Conservation (phyloP, 2,113 vertebrate species). For the Ceyx cyanopectus region DNA sequence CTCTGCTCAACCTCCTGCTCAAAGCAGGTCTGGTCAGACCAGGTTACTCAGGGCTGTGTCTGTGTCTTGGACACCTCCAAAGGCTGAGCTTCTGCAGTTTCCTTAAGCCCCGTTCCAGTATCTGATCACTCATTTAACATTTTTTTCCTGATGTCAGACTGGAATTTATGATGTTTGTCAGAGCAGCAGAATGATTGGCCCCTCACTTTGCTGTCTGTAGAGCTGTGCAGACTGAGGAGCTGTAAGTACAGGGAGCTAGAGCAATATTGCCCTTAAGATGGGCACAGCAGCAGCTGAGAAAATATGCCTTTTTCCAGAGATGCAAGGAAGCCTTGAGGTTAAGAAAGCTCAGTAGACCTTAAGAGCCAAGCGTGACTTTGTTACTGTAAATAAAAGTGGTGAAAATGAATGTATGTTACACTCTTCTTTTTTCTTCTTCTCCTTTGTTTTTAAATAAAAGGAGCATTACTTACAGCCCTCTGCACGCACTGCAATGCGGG, state of each 20-base stretch:
- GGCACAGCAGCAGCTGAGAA: neutral
- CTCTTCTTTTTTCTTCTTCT: neutral
- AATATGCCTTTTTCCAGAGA: neutral
- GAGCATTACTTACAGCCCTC: neutral
- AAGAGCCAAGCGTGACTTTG: neutral
- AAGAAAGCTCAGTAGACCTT: neutral
- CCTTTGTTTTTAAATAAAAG: neutral
- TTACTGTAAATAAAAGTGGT: neutral
- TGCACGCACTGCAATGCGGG: neutral
- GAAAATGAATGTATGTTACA: neutral
- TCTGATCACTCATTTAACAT: neutral
- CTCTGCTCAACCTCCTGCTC: neutral
- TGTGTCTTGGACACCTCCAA: neutral
- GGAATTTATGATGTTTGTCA: neutral
- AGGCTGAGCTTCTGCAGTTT: neutral
- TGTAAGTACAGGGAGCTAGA: neutral
- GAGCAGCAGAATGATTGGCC: neutral
- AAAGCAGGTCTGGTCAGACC: neutral
- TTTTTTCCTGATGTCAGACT: neutral
- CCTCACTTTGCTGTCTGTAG: neutral
- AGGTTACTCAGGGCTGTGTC: neutral
- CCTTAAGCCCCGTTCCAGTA: neutral
- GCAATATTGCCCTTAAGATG: neutral
- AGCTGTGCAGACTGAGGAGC: accelerated
- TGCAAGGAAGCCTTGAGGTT: neutral